Evolutionary conservation across 2,888 invertebrate species (phyloP).

Genomic region (Trilocha varians): DNA sequence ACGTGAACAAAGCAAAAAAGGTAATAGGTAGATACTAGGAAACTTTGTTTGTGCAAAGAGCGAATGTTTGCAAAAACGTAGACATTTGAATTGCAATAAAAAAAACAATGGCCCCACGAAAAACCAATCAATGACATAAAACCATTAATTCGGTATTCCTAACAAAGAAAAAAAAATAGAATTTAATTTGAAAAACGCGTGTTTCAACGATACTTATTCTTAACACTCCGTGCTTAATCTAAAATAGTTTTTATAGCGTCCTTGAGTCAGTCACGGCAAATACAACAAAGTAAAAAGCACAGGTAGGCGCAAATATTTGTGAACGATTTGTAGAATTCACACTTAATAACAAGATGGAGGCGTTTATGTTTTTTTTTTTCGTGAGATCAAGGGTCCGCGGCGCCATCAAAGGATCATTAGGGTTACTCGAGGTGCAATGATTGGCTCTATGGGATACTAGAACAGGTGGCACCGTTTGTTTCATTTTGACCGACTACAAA

Average conservation of each 20-base stretch:
- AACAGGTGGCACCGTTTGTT: constrained; percentile 42
- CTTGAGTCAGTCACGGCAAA: constrained; percentile 59
- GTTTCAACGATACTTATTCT: neutral
- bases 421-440: constrained; percentile 45
- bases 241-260: constrained; percentile 45
- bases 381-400: neutral
- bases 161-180: neutral
- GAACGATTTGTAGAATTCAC: constrained; percentile 71
- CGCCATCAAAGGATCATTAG: constrained; percentile 56
- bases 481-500: neutral
- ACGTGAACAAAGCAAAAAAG: no score
- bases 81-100: constrained; percentile 8
- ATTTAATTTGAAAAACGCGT: constrained; percentile 13
- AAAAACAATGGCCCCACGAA: neutral
- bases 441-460: constrained; percentile 46
- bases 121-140: neutral
- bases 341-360: constrained; percentile 63
- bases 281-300: constrained; percentile 58
- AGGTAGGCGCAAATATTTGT: constrained; percentile 73
- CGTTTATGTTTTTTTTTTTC: constrained; percentile 21
- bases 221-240: constrained; percentile 53
- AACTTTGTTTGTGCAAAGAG: no score
- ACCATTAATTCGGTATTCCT: neutral
- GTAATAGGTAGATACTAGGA: no score
- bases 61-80: no score